These are phyloP conservation scores for Danaus chrysippus DNA, from an alignment of 2,888 invertebrate genomes.

Conservation along the genomic window DNA sequence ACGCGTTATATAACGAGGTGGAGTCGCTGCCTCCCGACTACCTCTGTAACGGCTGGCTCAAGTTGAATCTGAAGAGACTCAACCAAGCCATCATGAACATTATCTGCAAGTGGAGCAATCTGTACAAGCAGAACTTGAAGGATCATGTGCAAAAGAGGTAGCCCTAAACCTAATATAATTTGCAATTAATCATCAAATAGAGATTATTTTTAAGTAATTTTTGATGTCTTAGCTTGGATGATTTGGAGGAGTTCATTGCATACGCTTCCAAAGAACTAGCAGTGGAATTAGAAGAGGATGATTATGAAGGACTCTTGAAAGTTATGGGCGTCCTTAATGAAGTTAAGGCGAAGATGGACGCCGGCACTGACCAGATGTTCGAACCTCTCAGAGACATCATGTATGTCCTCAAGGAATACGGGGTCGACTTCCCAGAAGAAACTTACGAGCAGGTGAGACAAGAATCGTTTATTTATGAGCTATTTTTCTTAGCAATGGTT, in stretches of 20 bases:
- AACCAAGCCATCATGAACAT: conserved; percentile 90
- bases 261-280: conserved; percentile 86
- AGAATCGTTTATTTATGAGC: neutral
- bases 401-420: conserved; percentile 89
- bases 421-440: conserved; percentile 92
- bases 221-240: conserved; percentile 79
- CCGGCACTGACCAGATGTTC: conserved; percentile 91
- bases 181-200: too few species aligned
- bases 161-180: neutral
- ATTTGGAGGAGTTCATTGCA: conserved; percentile 87
- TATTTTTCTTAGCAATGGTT: neutral
- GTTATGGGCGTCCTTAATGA: conserved; percentile 92
- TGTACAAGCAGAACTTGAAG: conserved; percentile 92
- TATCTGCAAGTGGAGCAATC: conserved; percentile 92
- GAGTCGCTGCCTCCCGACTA: conserved; percentile 81
- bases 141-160: conserved; percentile 87
- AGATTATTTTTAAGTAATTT: too few species aligned
- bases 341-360: conserved; percentile 83
- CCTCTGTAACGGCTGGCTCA: conserved; percentile 88
- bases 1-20: conserved; percentile 87
- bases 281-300: conserved; percentile 87
- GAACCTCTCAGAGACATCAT: conserved; percentile 92
- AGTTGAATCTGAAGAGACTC: conserved; percentile 87
- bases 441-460: conserved; percentile 82
- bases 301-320: conserved; percentile 89